Conservation (phyloP, 2,888 invertebrate genomes). For the Scelioninae gen. 1 region DNA sequence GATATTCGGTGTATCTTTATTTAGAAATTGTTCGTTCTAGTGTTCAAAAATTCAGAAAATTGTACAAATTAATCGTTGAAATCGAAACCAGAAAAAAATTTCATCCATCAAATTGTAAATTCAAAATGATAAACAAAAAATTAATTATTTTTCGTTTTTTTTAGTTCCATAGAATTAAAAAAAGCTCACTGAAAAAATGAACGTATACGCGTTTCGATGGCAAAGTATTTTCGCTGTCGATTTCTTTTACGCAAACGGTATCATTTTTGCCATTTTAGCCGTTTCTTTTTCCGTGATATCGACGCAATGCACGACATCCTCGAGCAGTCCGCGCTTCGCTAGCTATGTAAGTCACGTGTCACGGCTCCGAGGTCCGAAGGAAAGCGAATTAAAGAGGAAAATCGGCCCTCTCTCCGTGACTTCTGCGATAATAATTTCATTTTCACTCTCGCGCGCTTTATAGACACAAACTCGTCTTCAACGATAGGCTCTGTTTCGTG, state of each 20-base stretch:
- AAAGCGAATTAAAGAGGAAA: constrained; percentile 71
- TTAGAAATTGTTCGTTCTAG: too few relatives aligned
- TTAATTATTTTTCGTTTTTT: too few relatives aligned
- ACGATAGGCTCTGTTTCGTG: constrained; percentile 58
- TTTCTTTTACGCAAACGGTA: constrained; percentile 56
- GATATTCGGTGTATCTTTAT: too few relatives aligned
- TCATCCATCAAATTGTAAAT: too few relatives aligned
- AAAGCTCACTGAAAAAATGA: constrained; percentile 28
- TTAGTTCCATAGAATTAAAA: too few relatives aligned
- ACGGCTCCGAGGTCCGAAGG: constrained; percentile 67
- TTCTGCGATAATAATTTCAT: constrained; percentile 52
- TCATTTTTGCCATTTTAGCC: constrained; percentile 44
- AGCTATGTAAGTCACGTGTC: constrained; percentile 71
- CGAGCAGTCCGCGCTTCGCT: constrained; percentile 68
- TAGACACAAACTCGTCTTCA: constrained; percentile 34
- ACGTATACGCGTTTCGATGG: constrained; percentile 25
- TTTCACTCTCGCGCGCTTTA: constrained; percentile 60
- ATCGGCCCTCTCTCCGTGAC: constrained; percentile 47
- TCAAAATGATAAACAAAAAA: too few relatives aligned
- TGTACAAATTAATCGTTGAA: too few relatives aligned
- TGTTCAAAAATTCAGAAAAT: too few relatives aligned
- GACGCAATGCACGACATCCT: constrained; percentile 67
- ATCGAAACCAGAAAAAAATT: too few relatives aligned
- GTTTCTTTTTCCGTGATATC: constrained; percentile 67
- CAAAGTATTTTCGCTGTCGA: constrained; percentile 53